These are phyloP conservation scores for Euleptes europaea DNA, from an alignment of 2,113 vertebrate species.

Conservation along the genomic window DNA sequence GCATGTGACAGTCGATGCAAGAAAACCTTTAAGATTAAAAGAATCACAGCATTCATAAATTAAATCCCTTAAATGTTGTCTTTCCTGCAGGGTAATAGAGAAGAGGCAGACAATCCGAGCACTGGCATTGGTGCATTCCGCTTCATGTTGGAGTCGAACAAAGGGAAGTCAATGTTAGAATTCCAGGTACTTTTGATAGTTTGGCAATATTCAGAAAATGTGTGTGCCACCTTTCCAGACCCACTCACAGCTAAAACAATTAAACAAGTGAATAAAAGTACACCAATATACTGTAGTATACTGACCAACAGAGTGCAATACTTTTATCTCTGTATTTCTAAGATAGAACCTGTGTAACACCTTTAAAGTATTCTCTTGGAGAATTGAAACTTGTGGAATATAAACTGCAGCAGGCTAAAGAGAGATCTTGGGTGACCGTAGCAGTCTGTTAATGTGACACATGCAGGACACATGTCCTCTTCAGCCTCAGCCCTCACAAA, in stretches of 20 bases:
- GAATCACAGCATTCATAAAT: no score
- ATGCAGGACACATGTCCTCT: background rate
- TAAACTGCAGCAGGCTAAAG: background rate
- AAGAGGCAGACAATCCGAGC: slow-evolving; percentile 95
- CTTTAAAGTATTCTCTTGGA: background rate
- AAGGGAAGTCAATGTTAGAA: slow-evolving; percentile 97
- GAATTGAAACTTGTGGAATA: background rate
- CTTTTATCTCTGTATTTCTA: background rate
- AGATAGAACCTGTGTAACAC: background rate
- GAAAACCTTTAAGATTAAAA: no score
- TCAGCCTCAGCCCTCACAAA: no score
- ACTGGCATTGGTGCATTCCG: slow-evolving; percentile 97
- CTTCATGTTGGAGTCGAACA: slow-evolving; percentile 98
- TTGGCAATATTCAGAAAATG: background rate
- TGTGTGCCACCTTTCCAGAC: no score
- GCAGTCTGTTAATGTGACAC: background rate
- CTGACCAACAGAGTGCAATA: no score
- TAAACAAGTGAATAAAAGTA: background rate
- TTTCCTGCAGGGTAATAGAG: slow-evolving; percentile 86
- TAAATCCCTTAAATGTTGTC: background rate
- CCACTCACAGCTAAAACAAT: no score
- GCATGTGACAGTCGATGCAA: no score
- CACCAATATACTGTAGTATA: no score
- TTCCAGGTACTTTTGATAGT: slow-evolving; percentile 85
- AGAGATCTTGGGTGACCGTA: background rate